Evolutionary conservation across 2,888 invertebrate species (phyloP).

Genomic region (Neoaliturus tenellus): DNA sequence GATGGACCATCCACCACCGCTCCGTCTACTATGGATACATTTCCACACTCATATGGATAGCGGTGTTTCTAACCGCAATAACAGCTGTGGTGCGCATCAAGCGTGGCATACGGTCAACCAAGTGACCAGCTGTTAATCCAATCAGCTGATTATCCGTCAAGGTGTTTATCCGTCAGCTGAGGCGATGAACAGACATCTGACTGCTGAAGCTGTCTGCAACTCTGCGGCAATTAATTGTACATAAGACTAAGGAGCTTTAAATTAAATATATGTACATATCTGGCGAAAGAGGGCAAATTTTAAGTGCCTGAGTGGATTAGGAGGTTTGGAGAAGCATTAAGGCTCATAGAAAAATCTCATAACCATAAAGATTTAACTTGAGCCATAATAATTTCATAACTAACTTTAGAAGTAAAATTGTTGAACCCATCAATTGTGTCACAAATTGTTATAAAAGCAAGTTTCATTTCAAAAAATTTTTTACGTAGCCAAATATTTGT

Average conservation of each 20-base stretch:
- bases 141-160: not conserved
- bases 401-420: too few relatives aligned
- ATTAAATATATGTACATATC: not conserved
- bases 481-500: too few relatives aligned
- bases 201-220: not conserved
- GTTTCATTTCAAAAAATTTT: too few relatives aligned
- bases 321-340: too few relatives aligned
- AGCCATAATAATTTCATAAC: too few relatives aligned
- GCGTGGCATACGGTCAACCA: conserved; percentile 61
- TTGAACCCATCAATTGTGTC: too few relatives aligned
- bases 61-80: conserved; percentile 75
- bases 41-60: conserved; percentile 80
- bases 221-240: not conserved
- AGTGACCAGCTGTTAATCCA: conserved; percentile 30
- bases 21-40: conserved; percentile 86
- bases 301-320: too few relatives aligned
- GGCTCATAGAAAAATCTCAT: too few relatives aligned
- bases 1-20: conserved; percentile 80
- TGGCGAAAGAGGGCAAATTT: not conserved
- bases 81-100: conserved; percentile 74
- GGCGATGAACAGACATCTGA: not conserved
- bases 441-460: too few relatives aligned
- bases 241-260: not conserved
- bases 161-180: too few relatives aligned
- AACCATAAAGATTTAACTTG: too few relatives aligned